Evolutionary conservation across 2,113 vertebrate genomes (phyloP).

Genomic region (Dipodomys merriami): DNA sequence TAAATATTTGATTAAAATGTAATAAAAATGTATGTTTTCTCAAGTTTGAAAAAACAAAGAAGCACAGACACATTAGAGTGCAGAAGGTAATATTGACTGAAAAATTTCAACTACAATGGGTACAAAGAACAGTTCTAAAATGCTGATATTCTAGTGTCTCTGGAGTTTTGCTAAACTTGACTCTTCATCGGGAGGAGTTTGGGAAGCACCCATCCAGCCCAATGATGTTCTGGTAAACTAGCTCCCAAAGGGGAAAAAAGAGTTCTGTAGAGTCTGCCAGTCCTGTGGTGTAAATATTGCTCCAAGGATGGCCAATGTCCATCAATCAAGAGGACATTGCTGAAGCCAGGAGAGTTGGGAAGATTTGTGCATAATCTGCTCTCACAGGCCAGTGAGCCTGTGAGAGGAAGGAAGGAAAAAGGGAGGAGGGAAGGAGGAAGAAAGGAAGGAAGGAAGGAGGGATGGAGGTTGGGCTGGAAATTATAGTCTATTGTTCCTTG

Average conservation of each 20-base stretch:
- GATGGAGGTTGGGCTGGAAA: too few relatives aligned
- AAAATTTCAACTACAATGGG: neutral
- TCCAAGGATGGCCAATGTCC: neutral
- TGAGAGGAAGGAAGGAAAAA: too few relatives aligned
- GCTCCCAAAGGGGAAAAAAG: neutral
- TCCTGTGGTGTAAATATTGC: neutral
- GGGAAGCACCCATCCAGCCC: neutral
- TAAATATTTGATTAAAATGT: neutral
- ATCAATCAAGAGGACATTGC: too few relatives aligned
- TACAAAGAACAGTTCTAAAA: neutral
- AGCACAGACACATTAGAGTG: neutral
- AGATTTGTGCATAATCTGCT: neutral
- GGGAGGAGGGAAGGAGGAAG: too few relatives aligned
- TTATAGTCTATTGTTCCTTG: too few relatives aligned
- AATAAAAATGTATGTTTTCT: neutral
- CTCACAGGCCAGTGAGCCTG: neutral
- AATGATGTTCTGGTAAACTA: neutral
- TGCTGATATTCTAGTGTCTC: neutral
- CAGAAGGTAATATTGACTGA: neutral
- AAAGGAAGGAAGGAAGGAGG: too few relatives aligned
- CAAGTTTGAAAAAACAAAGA: neutral
- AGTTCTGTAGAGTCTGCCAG: neutral
- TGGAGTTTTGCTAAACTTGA: too few relatives aligned
- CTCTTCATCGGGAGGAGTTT: neutral
- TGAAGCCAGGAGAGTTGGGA: neutral